These are phyloP conservation scores for Delichon dasypus DNA, from an alignment of 2,797 vertebrate species.

Conservation along the genomic window DNA sequence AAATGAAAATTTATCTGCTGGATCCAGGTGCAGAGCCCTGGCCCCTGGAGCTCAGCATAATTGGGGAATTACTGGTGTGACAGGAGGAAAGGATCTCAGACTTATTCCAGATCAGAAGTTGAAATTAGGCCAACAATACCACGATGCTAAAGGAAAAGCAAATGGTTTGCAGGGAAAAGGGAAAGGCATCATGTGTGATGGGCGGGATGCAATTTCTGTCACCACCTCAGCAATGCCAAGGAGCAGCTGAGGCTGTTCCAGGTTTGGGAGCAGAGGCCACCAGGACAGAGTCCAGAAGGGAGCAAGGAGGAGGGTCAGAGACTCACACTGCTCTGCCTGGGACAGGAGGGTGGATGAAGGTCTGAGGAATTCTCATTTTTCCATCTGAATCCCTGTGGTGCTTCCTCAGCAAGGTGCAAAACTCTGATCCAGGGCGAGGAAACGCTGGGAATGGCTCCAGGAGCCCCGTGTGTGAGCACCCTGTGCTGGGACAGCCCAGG, in stretches of 20 bases:
- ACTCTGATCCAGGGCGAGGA: neutral
- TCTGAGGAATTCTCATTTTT: neutral
- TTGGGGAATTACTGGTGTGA: neutral
- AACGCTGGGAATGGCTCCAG: neutral
- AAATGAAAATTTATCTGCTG: neutral
- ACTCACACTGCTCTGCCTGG: neutral
- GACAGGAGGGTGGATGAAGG: fast-evolving
- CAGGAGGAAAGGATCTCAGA: neutral
- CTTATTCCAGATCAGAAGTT: neutral
- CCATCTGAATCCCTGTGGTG: no score
- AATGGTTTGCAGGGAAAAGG: neutral
- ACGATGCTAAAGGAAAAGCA: neutral
- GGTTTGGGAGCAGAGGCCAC: neutral
- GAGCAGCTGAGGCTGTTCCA: neutral
- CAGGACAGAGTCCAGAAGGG: neutral
- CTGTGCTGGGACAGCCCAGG: fast-evolving
- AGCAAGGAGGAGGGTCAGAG: neutral
- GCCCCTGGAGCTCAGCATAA: neutral
- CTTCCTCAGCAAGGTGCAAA: neutral
- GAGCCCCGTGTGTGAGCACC: fast-evolving
- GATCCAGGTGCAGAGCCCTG: neutral
- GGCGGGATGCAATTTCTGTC: neutral
- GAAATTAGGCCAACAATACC: neutral
- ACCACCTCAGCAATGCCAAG: neutral
- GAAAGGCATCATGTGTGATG: neutral